Base-by-base conservation (phyloP, 2,113 vertebrate genomes). In the Apodemus speciosus region DNA sequence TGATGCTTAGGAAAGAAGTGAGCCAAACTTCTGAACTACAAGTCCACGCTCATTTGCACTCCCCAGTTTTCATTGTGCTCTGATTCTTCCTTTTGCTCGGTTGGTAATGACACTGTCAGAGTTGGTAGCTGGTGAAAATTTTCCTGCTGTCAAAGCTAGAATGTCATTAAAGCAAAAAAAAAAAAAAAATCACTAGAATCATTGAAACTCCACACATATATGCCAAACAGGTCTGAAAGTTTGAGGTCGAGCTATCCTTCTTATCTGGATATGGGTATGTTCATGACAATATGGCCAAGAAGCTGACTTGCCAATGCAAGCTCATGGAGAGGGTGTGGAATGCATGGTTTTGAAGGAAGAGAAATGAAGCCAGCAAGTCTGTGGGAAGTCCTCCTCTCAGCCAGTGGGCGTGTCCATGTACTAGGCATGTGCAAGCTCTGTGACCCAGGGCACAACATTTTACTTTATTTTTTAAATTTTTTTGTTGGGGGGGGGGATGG, bases 1-100 rank as follows among this genome's bases (percentile, higher is more conserved):
- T 97, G 97, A 89, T 71, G 93, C 96, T 96, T 92, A 83, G 88
- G 0, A 72, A 91, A 88, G 81, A 97, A 98, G 98, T 97, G 97
- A 97, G 95, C 90, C 38, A 7, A 60, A 95, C 93, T 81, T 94
- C 96, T 38, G 49, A 92, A 95, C 94, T 93, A 3, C 1, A 84
- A 90, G 60, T 93, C 80, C 53, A 43, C 40, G 68, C 88, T 94
- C 73, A n/a, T 90, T 68, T 58, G n/a, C 9, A 77, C 76, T 75
- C 73, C 79, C 38, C 25, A 53, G 3, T 90, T 95, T 93, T 93
- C 49, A 84, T 62, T 73, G 71, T 69, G 83, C 71, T 90, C 68
- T 69, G 60, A 38, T 94, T 20, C 32, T 95, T 94, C 49, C 23
- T 92, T 91, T 92, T 66, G n/a, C 71, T 81, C 40, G 43, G 46